phyloP scores from a whole-genome alignment of 2,797 vertebrate species.

The Schizopygopsis pylzovi region DNA sequence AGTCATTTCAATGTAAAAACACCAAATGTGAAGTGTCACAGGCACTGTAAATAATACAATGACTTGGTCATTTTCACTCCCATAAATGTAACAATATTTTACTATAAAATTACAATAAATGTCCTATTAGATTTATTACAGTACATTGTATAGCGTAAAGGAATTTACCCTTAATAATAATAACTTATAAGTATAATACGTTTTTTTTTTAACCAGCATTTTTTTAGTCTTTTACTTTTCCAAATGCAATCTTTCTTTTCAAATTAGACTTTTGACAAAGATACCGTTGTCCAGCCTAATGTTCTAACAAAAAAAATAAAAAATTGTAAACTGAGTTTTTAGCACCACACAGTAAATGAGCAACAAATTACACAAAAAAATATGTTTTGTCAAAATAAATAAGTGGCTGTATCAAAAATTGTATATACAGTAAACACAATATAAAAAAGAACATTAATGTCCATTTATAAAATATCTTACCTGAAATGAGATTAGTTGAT shows the following conservation, averaged over 20 bases:
- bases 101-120: too few relatives aligned
- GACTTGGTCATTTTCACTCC: too few relatives aligned
- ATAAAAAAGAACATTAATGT: background rate
- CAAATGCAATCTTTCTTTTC: background rate
- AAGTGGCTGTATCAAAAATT: background rate
- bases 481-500: background rate
- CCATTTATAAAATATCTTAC: background rate
- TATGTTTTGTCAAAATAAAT: background rate
- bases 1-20: background rate
- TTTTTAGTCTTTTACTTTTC: background rate
- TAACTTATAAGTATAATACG: too few relatives aligned
- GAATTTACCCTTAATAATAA: too few relatives aligned
- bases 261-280: background rate
- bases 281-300: background rate
- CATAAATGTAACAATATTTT: background rate
- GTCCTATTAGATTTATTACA: background rate
- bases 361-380: background rate
- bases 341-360: background rate
- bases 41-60: too few relatives aligned
- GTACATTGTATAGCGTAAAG: background rate
- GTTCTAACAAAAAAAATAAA: background rate
- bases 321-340: background rate
- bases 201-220: background rate
- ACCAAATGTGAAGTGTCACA: background rate
- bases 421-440: background rate